Conservation (phyloP, 2,113 vertebrate genomes). For the Sander vitreus region DNA sequence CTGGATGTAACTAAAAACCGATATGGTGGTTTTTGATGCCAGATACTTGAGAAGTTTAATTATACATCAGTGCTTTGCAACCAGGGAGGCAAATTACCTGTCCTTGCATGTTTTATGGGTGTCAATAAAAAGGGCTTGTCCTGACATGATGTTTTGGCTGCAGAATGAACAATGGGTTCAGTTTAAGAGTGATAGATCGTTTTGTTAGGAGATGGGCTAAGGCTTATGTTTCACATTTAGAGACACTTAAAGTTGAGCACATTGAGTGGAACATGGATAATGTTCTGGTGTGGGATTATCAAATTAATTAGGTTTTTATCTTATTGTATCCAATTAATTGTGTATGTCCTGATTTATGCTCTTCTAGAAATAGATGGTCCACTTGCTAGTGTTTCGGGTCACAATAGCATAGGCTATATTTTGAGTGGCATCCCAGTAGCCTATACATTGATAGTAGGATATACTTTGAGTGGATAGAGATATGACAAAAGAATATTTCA, state of each 20-base stretch:
- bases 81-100: background rate
- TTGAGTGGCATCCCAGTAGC: background rate
- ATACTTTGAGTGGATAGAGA: background rate
- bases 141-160: background rate
- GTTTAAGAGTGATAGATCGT: background rate
- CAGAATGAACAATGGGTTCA: background rate
- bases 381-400: too few relatives aligned
- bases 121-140: slow-evolving; percentile 5
- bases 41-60: slow-evolving; percentile 15
- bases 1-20: background rate
- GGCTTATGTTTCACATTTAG: background rate
- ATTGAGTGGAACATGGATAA: background rate
- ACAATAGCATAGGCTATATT: background rate
- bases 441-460: background rate
- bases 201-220: background rate
- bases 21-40: background rate
- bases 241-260: background rate
- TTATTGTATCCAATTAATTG: background rate
- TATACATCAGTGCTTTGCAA: background rate
- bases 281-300: background rate
- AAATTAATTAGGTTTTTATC: background rate
- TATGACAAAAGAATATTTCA: background rate
- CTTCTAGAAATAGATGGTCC: background rate
- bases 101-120: background rate
- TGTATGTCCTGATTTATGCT: background rate